These are phyloP conservation scores for Cyclophora punctaria DNA, from an alignment of 2,888 invertebrate species.

Conservation along the genomic window DNA sequence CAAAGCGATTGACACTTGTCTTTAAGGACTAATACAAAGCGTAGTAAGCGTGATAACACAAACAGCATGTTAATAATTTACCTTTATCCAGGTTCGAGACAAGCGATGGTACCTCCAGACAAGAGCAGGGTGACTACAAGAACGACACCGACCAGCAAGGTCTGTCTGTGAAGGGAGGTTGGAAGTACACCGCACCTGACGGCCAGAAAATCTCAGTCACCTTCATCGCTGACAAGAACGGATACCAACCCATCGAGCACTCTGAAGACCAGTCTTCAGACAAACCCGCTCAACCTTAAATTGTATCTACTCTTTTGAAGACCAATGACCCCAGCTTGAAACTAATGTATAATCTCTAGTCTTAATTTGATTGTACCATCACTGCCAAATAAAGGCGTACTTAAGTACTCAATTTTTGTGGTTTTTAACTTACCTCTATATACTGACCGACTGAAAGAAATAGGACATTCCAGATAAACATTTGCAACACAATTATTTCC, in stretches of 20 bases:
- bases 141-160: constrained; percentile 79
- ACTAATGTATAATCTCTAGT: constrained; percentile 28
- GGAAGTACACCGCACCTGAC: constrained; percentile 78
- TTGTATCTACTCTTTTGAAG: not conserved
- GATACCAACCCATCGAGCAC: constrained; percentile 70
- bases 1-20: no score
- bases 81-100: constrained; percentile 72
- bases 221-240: constrained; percentile 77
- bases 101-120: constrained; percentile 78
- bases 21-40: no score
- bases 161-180: constrained; percentile 76
- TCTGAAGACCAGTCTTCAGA: constrained; percentile 26
- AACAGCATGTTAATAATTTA: no score
- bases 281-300: constrained; percentile 21
- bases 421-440: constrained; percentile 2
- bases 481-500: no score
- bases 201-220: constrained; percentile 78
- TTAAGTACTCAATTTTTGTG: constrained; percentile 5
- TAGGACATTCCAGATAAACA: no score
- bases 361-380: constrained; percentile 18
- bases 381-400: constrained; percentile 27
- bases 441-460: no score
- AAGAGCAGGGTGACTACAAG: constrained; percentile 79
- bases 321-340: constrained; percentile 19
- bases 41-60: no score